Base-by-base conservation (phyloP, 2,113 vertebrate genomes). In the Mobula birostris region DNA sequence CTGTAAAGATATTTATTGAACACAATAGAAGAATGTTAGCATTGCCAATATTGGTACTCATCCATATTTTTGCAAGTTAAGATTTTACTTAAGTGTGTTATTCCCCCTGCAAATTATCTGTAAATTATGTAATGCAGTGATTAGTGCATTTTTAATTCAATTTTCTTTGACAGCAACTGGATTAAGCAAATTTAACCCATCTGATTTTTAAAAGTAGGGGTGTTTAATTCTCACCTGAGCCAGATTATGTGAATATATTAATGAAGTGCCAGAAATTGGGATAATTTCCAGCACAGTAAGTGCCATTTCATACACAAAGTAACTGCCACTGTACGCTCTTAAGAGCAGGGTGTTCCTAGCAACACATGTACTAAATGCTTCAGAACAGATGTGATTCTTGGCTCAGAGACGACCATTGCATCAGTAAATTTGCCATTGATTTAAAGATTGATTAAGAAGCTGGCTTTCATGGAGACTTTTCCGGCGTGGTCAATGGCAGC, bases 371-470 rank as follows among this genome's bases (percentile, higher is more conserved):
- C 61, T 63, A 63, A 17, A n/a, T n/a, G 32, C n/a, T 66, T 90
- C 58, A 7, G 63, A 90, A 90, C 85, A 32, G 29, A 32, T 90
- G 63, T 90, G 58, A 66, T 90, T 66, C 61, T 66, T 66, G 6
- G 61, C 85, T 66, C n/a, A 17, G 19, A 19, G 85, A 32, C 61
- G n/a, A n/a, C 27, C 27, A 15, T 15, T 17, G 63, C 61, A 63
- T 90, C 29, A 90, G n/a, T 66, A 61, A 90, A 17, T 66, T 32
- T n/a, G 85, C 61, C 85, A 90, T 15, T 90, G 85, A 66, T 32
- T 90, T 90, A 63, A 66, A 17, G 29, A 90, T 90, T 66, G n/a
- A 85, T 90, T 90, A 90, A 90, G 66, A 90, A 32, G 58, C 27
- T 85, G 9, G 24, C 82, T 27, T 56, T 85, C 56, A 8, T 15